Evolutionary conservation across 92 coral and sea anemone genomes (phyloP), one percentile per base, ranked within the genome.

Genomic region (Epizoanthus stellaris): DNA sequence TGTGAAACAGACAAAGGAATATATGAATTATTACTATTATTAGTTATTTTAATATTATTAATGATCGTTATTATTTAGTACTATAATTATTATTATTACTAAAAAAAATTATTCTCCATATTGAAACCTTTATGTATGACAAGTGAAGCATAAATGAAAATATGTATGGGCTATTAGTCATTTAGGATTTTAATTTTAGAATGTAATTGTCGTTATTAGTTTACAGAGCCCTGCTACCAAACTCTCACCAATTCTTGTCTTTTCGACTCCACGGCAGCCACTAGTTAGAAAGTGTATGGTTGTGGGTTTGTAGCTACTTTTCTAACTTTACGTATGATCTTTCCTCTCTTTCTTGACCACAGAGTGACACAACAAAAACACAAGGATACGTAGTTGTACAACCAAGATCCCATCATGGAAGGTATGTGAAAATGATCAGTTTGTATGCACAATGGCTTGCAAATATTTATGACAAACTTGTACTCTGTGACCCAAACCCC

Each of bases 381-480:
- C 98, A 94, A 88, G 98, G 98, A 6, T 94, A 94, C 62, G 91
- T 94, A 45, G 95, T 94, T 36, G 93, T 94, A n/a, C 93, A 82
- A 69, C 98, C 98, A 63, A 94, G 92, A 82, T 63, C 92, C 16
- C 98, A 94, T 83, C 94, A 92, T 85, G 98, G 98, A 77, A 94
- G 95, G 98, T 87, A 57, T 9, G 60, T 12, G 23, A 13, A 30
- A 70, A 20, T 70, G 5, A 8, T 0, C 34, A 70, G 20, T n/a
- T 70, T 70, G 38, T 4, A 21, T n/a, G 17, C 75, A n/a, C 43
- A 45, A 10, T 25, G 23, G 42, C 4, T 70, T 25, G 5, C 17
- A 70, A 45, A 9, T 5, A n/a, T n/a, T n/a, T 45, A 45, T 45
- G 9, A 0, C 52, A 45, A 45, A 30, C 34, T 30, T 30, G 52